Conservation (phyloP, 2,797 vertebrate species). For the Eupleurogrammus muticus region DNA sequence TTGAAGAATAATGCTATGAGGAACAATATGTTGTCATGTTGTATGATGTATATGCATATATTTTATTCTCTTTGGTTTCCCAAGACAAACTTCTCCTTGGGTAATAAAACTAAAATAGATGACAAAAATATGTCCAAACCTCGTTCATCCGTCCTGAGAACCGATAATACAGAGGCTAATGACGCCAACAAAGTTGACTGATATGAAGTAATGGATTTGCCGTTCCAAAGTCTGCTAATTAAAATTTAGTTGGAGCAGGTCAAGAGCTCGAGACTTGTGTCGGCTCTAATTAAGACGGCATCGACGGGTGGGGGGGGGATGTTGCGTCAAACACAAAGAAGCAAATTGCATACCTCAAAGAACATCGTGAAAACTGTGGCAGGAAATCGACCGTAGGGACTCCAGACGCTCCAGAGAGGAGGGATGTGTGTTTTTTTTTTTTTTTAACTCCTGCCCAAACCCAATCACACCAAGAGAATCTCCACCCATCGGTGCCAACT, state of each 20-base stretch:
- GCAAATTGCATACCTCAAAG: background rate
- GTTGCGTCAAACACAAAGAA: background rate
- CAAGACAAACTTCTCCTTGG: too few relatives aligned
- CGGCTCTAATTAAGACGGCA: background rate
- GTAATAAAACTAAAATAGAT: too few relatives aligned
- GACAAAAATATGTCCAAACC: background rate
- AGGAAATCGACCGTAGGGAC: background rate
- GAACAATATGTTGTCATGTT: too few relatives aligned
- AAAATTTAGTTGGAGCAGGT: background rate
- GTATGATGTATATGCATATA: too few relatives aligned
- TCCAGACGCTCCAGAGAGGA: too few relatives aligned
- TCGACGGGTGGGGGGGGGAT: background rate
- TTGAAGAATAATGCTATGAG: too few relatives aligned
- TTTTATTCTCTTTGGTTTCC: too few relatives aligned
- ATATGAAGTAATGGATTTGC: too few relatives aligned
- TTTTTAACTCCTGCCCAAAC: background rate
- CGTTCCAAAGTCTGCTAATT: too few relatives aligned
- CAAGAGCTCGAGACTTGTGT: background rate
- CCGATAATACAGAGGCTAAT: background rate
- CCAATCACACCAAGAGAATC: background rate
- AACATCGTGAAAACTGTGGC: background rate
- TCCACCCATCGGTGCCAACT: background rate
- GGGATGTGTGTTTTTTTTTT: too few relatives aligned
- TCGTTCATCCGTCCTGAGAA: background rate
- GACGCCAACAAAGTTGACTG: background rate